Base-by-base conservation (phyloP, 2,888 invertebrate species). In the Lepidocyrtinus sp. region DNA sequence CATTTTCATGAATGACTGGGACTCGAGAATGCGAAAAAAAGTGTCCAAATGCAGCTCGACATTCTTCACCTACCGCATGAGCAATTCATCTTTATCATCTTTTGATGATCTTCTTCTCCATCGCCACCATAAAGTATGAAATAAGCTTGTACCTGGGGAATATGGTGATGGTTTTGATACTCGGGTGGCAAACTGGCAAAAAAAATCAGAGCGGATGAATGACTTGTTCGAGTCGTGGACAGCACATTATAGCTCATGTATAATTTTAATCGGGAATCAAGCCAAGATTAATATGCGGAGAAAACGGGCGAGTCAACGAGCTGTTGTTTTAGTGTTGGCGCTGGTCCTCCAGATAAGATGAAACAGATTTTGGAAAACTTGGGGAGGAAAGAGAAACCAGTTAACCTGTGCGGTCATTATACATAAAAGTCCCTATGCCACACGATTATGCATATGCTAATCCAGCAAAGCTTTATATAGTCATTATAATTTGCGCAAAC, bases 51-150 rank as follows among this genome's bases (percentile, higher is more conserved):
- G 55, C 9, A 69, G 19, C 2, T 3, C 67, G 46, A 24, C 69
- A 69, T 69, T 69, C 69, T 24, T 50, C 69, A 69, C 55, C 69
- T 69, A 69, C 55, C 69, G 69, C 59, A 55, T 55, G n/a, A 55
- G 25, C 36, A 36, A 36, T 36, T 36, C 36, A 36, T 36, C 36
- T 36, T 36, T 36, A 36, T 36, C 36, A 36, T 36, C 36, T 12
- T 36, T 36, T 12, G 36, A 12, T 36, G 36, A 12, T 36, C 36
- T 36, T 36, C 12, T 36, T 36, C 12, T 36, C 12, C 12, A 36
- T 36, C 5, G 36, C 36, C 5, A 36, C 5, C 5, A 36, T 5
- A 36, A 36, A 36, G 12, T 12, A 7, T 36, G 12, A 36, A 36
- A 36, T 36, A 36, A 7, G 5, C 12, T 36, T 7, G 12, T 7